Percentiles rank a stretch among this genome's conserved stretches.
Conservation (phyloP, 1,140 invertebrate species). For the Subanguina moxae region DNA sequence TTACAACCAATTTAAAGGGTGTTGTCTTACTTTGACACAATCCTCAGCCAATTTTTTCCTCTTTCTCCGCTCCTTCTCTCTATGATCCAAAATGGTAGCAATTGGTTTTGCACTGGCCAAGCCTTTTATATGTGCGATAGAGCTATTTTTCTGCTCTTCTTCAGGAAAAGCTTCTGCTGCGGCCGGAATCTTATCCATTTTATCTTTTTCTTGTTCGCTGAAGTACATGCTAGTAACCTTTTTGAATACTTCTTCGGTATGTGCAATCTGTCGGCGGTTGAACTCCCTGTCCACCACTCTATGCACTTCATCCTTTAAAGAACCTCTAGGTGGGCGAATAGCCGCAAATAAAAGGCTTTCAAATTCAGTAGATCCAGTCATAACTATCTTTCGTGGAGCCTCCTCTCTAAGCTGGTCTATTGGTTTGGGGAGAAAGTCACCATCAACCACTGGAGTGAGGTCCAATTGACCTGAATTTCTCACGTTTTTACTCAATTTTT, state of each 20-base stretch:
- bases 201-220: background rate
- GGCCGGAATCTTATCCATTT: background rate
- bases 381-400: slow-evolving; percentile 38
- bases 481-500: background rate
- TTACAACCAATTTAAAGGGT: no score
- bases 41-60: slow-evolving; percentile 6
- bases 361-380: slow-evolving; percentile 42
- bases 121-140: background rate
- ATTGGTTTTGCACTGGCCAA: slow-evolving; percentile 2
- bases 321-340: slow-evolving; percentile 17
- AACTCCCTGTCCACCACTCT: slow-evolving; percentile 13
- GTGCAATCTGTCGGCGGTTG: background rate
- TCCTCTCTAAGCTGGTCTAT: slow-evolving; percentile 44
- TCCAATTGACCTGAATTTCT: slow-evolving; percentile 5
- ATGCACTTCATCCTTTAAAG: slow-evolving; percentile 13
- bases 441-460: slow-evolving; percentile 42
- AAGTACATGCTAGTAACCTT: slow-evolving; percentile 14
- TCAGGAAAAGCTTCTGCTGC: background rate
- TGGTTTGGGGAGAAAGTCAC: slow-evolving; percentile 46
- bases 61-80: background rate
- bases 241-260: background rate
- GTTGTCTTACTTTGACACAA: slow-evolving; percentile 13
- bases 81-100: background rate
- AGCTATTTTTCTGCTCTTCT: background rate
- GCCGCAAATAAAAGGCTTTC: slow-evolving; percentile 46